Evolutionary conservation across 2,888 invertebrate species (phyloP).

Genomic region (Tipula confusa): DNA sequence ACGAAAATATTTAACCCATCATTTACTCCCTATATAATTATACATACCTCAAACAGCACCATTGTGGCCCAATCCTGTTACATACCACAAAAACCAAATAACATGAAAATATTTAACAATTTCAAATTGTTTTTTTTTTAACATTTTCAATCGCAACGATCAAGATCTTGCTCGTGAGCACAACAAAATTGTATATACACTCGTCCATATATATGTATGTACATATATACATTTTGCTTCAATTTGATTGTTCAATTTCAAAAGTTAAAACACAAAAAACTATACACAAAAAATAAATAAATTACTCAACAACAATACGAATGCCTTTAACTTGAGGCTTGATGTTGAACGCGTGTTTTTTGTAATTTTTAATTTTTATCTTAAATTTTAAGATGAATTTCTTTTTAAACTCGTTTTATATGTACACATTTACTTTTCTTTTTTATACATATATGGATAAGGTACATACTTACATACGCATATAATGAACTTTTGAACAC

Average conservation of each 20-base stretch:
- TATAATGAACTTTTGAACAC: constrained; percentile 25
- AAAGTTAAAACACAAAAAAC: neutral
- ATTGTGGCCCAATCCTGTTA: neutral
- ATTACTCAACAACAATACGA: neutral
- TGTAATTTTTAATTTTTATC: constrained; percentile 4
- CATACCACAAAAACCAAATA: neutral
- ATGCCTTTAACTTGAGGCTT: constrained; percentile 12
- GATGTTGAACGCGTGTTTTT: constrained; percentile 25
- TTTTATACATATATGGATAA: too few relatives aligned
- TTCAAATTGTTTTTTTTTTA: neutral
- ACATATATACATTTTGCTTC: neutral
- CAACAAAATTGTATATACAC: neutral
- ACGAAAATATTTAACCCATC: neutral
- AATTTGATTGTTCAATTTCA: neutral
- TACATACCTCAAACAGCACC: neutral
- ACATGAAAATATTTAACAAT: neutral
- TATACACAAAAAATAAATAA: neutral
- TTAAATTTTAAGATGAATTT: neutral
- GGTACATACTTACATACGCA: neutral
- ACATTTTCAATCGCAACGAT: neutral
- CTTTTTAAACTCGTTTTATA: neutral
- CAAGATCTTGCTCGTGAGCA: constrained; percentile 3
- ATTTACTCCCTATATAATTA: neutral
- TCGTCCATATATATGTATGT: neutral
- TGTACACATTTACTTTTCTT: neutral